Base-by-base conservation (phyloP, 2,113 vertebrate genomes). In the Sardina pilchardus region DNA sequence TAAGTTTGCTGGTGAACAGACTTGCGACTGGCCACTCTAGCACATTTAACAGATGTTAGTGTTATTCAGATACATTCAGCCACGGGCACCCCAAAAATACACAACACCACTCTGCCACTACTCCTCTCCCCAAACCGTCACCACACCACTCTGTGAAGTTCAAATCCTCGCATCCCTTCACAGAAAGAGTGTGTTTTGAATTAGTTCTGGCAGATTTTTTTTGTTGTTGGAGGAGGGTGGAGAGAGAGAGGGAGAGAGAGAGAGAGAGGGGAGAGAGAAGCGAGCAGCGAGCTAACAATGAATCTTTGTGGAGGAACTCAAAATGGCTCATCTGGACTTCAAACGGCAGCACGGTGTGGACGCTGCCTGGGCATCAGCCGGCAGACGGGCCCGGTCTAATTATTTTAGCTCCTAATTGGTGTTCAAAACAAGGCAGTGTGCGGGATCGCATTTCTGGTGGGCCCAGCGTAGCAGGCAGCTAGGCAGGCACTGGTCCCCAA, bases 241-340 rank as follows among this genome's bases (percentile, higher is more conserved):
- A 0, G 63, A 26, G 63, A 8, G 1, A 26, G 63, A 26, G 63
- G 9, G n/a, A 12, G 30, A 16, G 12, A 34, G 30, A 71, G 53
- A 63, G 63, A 8, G 1, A 26, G 63, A 26, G 63, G 9, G n/a
- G 30, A 16, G 12, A 34, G 30, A 71, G 53, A 63, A n/a, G n/a
- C n/a, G n/a, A n/a, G n/a, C n/a, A 50, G 59, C 42, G 43, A 17
- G 78, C 83, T 43, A 84, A 89, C 86, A 89, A 82, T 86, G 88
- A 71, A 34, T 85, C 81, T 86, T 87, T 90, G 87, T 86, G 63
- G 82, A 85, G 39, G 83, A 85, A 48, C 44, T 83, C 42, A 14
- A 82, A 87, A 89, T n/a, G 82, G 50, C 85, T 90, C 89, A 87
- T 89, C 85, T 88, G 89, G 87, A 82, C 85, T 84, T 88, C 82